Evolutionary conservation across 2,888 invertebrate species (phyloP).

Genomic region (Athalia rosae): DNA sequence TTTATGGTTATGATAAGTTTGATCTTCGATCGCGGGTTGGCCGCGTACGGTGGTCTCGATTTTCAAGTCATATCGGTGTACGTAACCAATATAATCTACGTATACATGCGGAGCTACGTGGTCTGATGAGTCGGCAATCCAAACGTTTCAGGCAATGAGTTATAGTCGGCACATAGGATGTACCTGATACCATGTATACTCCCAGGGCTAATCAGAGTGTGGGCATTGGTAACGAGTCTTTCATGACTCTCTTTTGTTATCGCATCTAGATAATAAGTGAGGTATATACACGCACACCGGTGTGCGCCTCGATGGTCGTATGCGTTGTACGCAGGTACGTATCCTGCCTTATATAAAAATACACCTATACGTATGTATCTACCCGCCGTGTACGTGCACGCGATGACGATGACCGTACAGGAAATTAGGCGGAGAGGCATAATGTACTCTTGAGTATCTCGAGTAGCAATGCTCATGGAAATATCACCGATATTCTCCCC

Average conservation of each 20-base stretch:
- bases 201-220: constrained; percentile 54
- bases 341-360: background rate
- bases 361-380: background rate
- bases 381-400: background rate
- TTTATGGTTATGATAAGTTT: background rate
- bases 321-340: too few relatives aligned
- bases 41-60: constrained; percentile 13
- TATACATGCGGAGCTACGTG: background rate
- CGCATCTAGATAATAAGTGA: background rate
- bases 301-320: too few relatives aligned
- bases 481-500: too few relatives aligned
- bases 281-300: background rate
- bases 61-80: too few relatives aligned
- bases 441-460: too few relatives aligned
- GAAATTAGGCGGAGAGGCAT: too few relatives aligned
- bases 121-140: constrained; percentile 18
- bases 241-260: constrained; percentile 42
- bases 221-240: constrained; percentile 49
- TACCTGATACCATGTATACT: too few relatives aligned
- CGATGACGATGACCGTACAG: background rate
- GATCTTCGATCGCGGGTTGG: background rate
- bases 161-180: too few relatives aligned
- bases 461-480: too few relatives aligned
- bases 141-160: too few relatives aligned
- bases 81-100: too few relatives aligned